Base-by-base conservation (phyloP, 2,888 invertebrate species). In the Agrochola lychnidis region DNA sequence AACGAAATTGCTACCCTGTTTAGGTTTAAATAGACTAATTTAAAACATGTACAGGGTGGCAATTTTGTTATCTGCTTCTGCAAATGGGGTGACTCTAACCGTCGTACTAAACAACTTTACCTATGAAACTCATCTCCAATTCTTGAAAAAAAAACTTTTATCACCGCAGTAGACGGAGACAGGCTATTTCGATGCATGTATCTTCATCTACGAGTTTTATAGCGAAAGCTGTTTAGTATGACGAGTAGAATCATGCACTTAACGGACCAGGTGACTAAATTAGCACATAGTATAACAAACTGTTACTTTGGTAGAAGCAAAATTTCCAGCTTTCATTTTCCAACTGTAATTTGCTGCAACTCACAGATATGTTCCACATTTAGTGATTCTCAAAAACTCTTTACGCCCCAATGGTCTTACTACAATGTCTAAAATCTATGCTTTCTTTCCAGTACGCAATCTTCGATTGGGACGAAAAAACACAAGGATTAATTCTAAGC, bases 401-500 rank as follows among this genome's bases (percentile, higher is more conserved):
- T 19, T 22, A 19, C 19, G 5, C 22, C 53, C 53, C 12, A 42
- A 19, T 25, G 16, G 1, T 16, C 25, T 62, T 42, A 51, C 19
- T 30, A 45, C 0, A 69, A 22, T 25, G 0, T 56, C 19, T 40
- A 25, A 0, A 68, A 30, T 14, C 0, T 51, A 48, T 19, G 3
- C 4, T 66, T 81, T 77, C 57, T 83, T 94, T 94, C 64, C 92
- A 94, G 94, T 89, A 94, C 45, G 95, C 94, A 1, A 94, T 93
- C 36, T 98, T 97, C 88, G 97, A 97, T 2, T 98, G 98, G 98
- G 97, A 97, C 57, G 97, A 98, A 88, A 92, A 96, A 78, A 97
- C 97, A 0, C 98, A 98, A 96, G 98, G 98, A 0, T 92, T 98
- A 7, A 98, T 98, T 66, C 95, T 99, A 4, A 98, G 98, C 63